Percentiles rank a stretch among this genome's conserved stretches.
Evolutionary conservation across 2,797 vertebrate genomes (phyloP).

Genomic region (Silurus aristotelis): DNA sequence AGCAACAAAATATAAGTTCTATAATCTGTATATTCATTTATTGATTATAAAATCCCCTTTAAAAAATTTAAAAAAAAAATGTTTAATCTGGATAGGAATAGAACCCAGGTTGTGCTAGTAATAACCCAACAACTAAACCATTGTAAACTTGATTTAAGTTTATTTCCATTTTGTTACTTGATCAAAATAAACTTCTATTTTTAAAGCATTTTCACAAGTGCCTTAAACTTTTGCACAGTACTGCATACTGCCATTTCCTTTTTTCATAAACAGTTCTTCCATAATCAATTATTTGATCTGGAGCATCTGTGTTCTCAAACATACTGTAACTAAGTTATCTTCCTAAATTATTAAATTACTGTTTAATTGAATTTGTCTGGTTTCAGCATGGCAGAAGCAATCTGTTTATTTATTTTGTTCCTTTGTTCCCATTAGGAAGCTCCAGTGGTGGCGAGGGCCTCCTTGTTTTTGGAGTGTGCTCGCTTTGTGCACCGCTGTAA

Average conservation of each 20-base stretch:
- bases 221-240: too few species aligned
- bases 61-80: too few species aligned
- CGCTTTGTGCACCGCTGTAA: constrained; percentile 97
- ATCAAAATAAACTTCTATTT: too few species aligned
- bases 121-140: too few species aligned
- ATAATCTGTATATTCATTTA: not conserved
- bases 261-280: not conserved
- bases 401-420: constrained; percentile 1
- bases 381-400: not conserved
- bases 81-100: too few species aligned
- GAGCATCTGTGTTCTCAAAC: not conserved
- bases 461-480: constrained; percentile 94
- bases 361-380: not conserved
- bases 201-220: too few species aligned
- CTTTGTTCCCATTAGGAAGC: constrained; percentile 81
- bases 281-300: not conserved
- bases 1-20: not conserved
- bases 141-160: too few species aligned
- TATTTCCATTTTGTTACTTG: too few species aligned
- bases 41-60: not conserved
- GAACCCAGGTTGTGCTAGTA: too few species aligned
- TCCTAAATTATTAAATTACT: not conserved
- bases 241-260: not conserved
- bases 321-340: not conserved
- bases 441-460: constrained; percentile 92